phyloP scores from a whole-genome alignment of 2,888 invertebrate genomes.

The Hipparchia sbordonii region DNA sequence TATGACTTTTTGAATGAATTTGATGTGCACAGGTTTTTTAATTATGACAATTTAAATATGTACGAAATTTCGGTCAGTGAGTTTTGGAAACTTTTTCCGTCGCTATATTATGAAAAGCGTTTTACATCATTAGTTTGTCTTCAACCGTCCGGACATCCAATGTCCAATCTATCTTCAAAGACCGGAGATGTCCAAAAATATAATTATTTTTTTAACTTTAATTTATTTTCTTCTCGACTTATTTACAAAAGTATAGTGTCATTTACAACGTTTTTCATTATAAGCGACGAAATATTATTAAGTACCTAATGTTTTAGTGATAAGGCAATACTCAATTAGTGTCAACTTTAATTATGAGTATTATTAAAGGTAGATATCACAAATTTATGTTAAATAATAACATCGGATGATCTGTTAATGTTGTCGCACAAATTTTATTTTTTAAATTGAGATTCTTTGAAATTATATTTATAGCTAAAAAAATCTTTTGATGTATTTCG shows the following conservation, averaged over 20 bases:
- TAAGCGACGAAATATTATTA: not conserved
- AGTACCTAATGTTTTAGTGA: constrained; percentile 31
- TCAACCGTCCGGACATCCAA: too few relatives aligned
- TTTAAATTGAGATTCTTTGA: constrained; percentile 15
- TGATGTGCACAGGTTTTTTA: too few relatives aligned
- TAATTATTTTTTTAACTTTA: not conserved
- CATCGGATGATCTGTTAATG: constrained; percentile 4
- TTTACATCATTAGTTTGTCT: not conserved
- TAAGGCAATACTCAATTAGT: constrained; percentile 49
- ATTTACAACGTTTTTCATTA: not conserved
- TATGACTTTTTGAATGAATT: too few relatives aligned
- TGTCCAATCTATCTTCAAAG: too few relatives aligned
- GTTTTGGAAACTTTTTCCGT: not conserved
- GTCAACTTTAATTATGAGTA: constrained; percentile 21
- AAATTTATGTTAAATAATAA: constrained; percentile 14
- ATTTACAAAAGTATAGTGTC: not conserved
- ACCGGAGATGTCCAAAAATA: too few relatives aligned
- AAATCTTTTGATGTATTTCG: not conserved
- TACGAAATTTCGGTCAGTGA: constrained; percentile 4
- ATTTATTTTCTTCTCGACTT: not conserved
- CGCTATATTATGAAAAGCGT: constrained; percentile 9
- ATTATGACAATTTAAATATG: not conserved
- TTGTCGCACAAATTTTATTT: constrained; percentile 15
- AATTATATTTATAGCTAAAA: constrained; percentile 5
- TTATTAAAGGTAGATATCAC: not conserved